phyloP scores from a whole-genome alignment of 2,797 vertebrate species.

The Crenichthys baileyi region DNA sequence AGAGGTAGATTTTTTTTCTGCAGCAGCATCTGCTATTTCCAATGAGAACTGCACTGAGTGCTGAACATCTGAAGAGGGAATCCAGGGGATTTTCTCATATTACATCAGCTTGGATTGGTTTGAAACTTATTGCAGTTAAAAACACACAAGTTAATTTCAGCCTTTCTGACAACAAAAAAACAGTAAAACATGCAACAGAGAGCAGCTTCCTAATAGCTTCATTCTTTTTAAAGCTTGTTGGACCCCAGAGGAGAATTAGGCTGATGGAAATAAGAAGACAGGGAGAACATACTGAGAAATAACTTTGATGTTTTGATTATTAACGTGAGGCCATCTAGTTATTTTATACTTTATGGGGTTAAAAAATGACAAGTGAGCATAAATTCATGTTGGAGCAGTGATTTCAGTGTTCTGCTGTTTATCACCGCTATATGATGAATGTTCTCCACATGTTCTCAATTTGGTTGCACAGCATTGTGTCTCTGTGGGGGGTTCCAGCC shows the following conservation, averaged over 20 bases:
- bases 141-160: background rate
- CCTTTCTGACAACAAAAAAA: background rate
- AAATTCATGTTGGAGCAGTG: too few relatives aligned
- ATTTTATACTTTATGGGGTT: background rate
- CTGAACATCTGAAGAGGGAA: background rate
- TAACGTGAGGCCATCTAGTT: background rate
- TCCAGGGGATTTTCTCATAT: background rate
- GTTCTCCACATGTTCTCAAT: background rate
- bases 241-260: background rate
- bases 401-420: too few relatives aligned
- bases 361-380: background rate
- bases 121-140: background rate
- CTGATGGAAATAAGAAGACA: background rate
- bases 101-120: background rate
- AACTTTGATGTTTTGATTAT: background rate
- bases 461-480: background rate
- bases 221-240: background rate
- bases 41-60: background rate
- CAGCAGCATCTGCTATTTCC: background rate
- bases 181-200: background rate
- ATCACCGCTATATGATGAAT: too few relatives aligned
- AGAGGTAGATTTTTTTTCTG: background rate
- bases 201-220: background rate
- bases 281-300: background rate
- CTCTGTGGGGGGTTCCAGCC: background rate